These are phyloP conservation scores for Drosophila arawakana DNA, from an alignment of 1,140 invertebrate genomes.

Conservation along the genomic window DNA sequence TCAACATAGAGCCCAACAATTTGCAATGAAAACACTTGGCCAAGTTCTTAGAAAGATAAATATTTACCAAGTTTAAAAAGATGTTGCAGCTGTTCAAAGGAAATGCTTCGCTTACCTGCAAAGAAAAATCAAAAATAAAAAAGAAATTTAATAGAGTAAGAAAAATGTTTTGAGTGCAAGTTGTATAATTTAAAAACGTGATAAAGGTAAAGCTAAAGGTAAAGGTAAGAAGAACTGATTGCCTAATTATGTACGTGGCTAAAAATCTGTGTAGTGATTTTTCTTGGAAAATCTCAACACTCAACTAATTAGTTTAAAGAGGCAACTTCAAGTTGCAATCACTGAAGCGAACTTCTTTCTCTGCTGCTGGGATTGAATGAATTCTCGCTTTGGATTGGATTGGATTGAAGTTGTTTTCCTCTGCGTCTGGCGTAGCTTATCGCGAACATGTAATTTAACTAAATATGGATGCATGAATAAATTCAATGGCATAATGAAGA, in stretches of 20 bases:
- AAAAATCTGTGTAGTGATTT: conserved; percentile 7
- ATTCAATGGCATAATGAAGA: conserved; percentile 73
- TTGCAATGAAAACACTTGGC: conserved; percentile 39
- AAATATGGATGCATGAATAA: conserved; percentile 72
- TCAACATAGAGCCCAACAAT: conserved; percentile 21
- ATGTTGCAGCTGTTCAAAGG: conserved; percentile 34
- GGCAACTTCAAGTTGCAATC: conserved; percentile 12
- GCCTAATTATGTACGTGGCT: conserved; percentile 53
- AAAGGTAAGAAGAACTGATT: conserved; percentile 30
- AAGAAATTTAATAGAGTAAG: conserved; percentile 3
- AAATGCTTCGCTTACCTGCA: conserved; percentile 67
- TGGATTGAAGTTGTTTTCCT: conserved; percentile 1
- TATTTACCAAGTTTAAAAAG: conserved; percentile 56
- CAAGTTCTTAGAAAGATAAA: conserved; percentile 42
- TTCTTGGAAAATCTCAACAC: conserved; percentile 27
- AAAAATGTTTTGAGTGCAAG: conserved; percentile 49
- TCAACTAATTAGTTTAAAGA: conserved; percentile 67
- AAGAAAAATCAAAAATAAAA: conserved; percentile 34
- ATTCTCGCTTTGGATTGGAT: conserved; percentile 13
- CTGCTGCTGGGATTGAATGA: background rate
- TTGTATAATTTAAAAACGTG: conserved; percentile 39
- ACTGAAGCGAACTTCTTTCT: background rate
- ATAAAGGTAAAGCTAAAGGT: conserved; percentile 17
- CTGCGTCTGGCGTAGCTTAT: conserved; percentile 35
- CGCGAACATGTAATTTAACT: conserved; percentile 70